Percentiles rank a stretch among this genome's conserved stretches.
These are phyloP conservation scores for Pycnomerus fuliginosus DNA, from an alignment of 2,888 invertebrate species.

Conservation along the genomic window DNA sequence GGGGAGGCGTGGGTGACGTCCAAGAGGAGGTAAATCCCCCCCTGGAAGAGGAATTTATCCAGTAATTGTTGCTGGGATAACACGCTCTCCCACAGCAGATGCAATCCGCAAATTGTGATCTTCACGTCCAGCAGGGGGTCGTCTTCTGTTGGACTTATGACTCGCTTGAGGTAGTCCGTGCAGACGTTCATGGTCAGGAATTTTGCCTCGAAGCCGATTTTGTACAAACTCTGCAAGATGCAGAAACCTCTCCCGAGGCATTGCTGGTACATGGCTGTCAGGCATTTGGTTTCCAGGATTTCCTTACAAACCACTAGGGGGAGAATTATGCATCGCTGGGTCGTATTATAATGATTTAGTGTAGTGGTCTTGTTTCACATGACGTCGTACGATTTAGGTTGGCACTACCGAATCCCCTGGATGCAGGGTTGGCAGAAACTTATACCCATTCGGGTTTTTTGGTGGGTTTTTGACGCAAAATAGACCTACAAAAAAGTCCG, in stretches of 20 bases:
- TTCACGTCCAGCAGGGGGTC: constrained; percentile 9
- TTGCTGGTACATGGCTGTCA: constrained; percentile 6
- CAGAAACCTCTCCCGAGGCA: constrained; percentile 5
- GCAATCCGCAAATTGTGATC: constrained; percentile 48
- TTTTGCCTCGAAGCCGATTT: background rate
- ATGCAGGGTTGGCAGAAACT: no score
- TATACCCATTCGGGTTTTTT: no score
- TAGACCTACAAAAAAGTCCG: no score
- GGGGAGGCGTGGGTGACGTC: constrained; percentile 48
- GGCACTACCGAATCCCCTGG: no score
- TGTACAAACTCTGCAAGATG: constrained; percentile 8
- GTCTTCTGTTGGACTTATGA: constrained; percentile 5
- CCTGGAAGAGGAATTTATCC: constrained; percentile 45
- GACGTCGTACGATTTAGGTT: no score
- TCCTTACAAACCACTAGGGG: constrained; percentile 2
- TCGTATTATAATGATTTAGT: no score
- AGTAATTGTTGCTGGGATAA: constrained; percentile 35
- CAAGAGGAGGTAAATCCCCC: constrained; percentile 44
- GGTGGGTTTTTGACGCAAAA: no score
- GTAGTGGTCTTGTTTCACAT: no score
- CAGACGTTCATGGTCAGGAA: constrained; percentile 1
- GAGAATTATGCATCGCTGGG: background rate
- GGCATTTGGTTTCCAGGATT: constrained; percentile 2
- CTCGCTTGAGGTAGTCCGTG: constrained; percentile 5
- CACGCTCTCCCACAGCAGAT: constrained; percentile 52